Conservation (phyloP, 1,140 invertebrate genomes). For the Helicoverpa armigera region DNA sequence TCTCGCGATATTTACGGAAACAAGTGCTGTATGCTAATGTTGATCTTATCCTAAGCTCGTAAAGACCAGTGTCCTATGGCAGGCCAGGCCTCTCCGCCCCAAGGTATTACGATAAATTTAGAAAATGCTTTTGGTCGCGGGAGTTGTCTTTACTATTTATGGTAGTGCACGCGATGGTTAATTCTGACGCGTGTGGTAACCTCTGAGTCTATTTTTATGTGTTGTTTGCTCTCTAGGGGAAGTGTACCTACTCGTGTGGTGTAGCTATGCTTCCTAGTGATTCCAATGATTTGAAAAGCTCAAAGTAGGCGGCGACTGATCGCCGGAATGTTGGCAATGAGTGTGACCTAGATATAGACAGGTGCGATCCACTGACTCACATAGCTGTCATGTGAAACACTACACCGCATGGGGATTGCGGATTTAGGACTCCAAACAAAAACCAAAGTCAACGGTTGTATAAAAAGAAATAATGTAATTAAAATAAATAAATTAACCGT, state of each 20-base stretch:
- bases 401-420: slow-evolving; percentile 45
- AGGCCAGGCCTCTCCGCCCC: slow-evolving; percentile 53
- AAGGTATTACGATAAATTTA: slow-evolving; percentile 74
- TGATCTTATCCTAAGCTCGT: slow-evolving; percentile 50
- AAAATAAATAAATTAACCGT: slow-evolving; percentile 87
- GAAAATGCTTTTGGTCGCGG: slow-evolving; percentile 77
- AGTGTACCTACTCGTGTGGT: slow-evolving; percentile 34
- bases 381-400: slow-evolving; percentile 50
- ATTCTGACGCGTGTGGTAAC: slow-evolving; percentile 72
- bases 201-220: slow-evolving; percentile 63
- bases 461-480: slow-evolving; percentile 87
- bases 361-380: slow-evolving; percentile 55
- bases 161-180: slow-evolving; percentile 75
- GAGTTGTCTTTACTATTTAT: slow-evolving; percentile 84
- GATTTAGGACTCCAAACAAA: slow-evolving; percentile 67
- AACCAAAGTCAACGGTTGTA: slow-evolving; percentile 81
- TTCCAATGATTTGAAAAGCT: slow-evolving; percentile 50
- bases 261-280: slow-evolving; percentile 17
- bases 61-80: slow-evolving; percentile 60
- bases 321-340: slow-evolving; percentile 54
- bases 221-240: slow-evolving; percentile 33
- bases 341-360: slow-evolving; percentile 70
- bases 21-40: slow-evolving; percentile 55
- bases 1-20: slow-evolving; percentile 73
- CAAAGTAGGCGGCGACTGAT: slow-evolving; percentile 52